Conservation (phyloP, 2,888 invertebrate genomes). For the Hybos culiciformis region DNA sequence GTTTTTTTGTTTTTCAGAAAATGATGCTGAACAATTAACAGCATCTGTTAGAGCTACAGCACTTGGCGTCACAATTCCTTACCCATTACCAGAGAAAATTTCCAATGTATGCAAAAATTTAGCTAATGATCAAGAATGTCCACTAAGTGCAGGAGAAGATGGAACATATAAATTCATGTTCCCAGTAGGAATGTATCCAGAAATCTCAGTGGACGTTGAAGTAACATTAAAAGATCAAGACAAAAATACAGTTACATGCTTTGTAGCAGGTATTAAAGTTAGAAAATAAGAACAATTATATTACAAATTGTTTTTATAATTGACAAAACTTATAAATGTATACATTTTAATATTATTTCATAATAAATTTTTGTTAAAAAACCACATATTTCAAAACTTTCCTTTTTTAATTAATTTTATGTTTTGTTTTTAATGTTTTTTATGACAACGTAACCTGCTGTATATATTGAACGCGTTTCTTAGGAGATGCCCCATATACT, state of each 20-base stretch:
- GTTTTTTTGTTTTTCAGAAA: neutral
- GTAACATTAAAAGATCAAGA: conserved; percentile 22
- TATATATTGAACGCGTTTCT: too few relatives aligned
- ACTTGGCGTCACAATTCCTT: conserved; percentile 23
- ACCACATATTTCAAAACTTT: too few relatives aligned
- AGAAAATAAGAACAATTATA: conserved; percentile 13
- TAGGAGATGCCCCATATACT: too few relatives aligned
- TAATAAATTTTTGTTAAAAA: too few relatives aligned
- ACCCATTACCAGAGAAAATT: conserved; percentile 24
- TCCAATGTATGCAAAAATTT: conserved; percentile 26
- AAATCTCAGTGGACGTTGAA: conserved; percentile 27
- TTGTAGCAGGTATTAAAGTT: conserved; percentile 24
- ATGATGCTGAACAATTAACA: conserved; percentile 14
- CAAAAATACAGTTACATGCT: conserved; percentile 21
- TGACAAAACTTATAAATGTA: too few relatives aligned
- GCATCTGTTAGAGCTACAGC: conserved; percentile 25
- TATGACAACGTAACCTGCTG: too few relatives aligned
- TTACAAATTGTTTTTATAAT: too few relatives aligned
- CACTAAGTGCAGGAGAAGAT: conserved; percentile 26
- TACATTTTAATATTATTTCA: too few relatives aligned
- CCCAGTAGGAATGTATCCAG: conserved; percentile 23
- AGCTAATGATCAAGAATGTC: conserved; percentile 25
- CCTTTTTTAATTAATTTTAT: too few relatives aligned
- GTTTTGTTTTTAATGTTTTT: too few relatives aligned
- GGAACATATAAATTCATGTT: conserved; percentile 27